A percentile compares a stretch with the other conserved stretches of the same genome.
These are phyloP conservation scores for Atrichornis clamosus DNA, from an alignment of 2,113 vertebrate genomes.

Conservation along the genomic window DNA sequence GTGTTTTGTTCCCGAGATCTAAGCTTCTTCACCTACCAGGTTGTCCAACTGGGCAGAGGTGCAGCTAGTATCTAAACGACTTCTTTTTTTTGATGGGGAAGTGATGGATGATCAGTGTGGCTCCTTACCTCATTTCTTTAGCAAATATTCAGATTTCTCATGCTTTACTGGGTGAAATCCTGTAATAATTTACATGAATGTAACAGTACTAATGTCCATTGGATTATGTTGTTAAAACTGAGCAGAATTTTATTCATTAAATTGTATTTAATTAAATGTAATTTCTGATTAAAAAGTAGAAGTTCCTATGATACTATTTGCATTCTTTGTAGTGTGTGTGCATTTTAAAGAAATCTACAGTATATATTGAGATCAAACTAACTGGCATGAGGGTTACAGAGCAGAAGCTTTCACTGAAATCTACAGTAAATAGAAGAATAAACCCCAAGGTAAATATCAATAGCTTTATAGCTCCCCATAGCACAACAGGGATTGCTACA, in stretches of 20 bases:
- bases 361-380: not conserved
- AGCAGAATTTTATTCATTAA: not conserved
- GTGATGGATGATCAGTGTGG: not conserved
- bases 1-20: not conserved
- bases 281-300: not conserved
- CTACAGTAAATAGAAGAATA: not conserved
- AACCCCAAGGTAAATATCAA: not conserved
- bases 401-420: constrained; percentile 1
- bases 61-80: not conserved
- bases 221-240: not conserved
- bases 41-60: not conserved
- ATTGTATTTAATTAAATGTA: not conserved
- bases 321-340: not conserved
- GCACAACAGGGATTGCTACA: not conserved
- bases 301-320: not conserved
- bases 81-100: not conserved
- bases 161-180: not conserved
- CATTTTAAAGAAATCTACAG: not conserved
- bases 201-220: not conserved
- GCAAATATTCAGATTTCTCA: not conserved
- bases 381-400: not conserved
- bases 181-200: not conserved
- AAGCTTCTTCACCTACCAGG: not conserved
- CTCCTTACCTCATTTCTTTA: not conserved
- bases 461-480: not conserved